Percentiles rank a stretch among this genome's conserved stretches.
Conservation (phyloP, 2,888 invertebrate species). For the Hydraecia micacea region DNA sequence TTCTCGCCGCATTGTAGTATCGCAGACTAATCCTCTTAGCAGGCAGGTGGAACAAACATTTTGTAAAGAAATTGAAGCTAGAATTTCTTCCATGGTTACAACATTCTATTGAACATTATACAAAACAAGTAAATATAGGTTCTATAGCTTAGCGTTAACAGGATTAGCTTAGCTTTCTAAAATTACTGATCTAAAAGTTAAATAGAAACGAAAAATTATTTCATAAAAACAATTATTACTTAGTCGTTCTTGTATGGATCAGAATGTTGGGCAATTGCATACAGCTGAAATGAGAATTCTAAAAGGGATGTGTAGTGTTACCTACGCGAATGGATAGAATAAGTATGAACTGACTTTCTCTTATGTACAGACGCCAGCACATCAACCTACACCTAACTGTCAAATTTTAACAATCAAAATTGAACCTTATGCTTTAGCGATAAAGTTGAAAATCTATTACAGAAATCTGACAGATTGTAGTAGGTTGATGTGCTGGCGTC, state of each 20-base stretch:
- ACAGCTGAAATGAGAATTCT: not conserved
- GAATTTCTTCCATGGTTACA: not conserved
- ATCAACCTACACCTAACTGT: too few species aligned
- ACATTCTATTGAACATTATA: not conserved
- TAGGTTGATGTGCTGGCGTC: too few species aligned
- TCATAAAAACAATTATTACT: too few species aligned
- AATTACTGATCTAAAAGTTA: not conserved
- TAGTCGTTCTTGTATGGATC: not conserved
- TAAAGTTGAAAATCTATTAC: too few species aligned
- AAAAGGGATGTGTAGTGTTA: not conserved
- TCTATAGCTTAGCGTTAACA: not conserved
- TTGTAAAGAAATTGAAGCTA: conserved; percentile 36
- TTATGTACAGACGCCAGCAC: too few species aligned
- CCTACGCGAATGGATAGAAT: not conserved
- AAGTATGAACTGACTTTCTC: not conserved
- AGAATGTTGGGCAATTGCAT: not conserved
- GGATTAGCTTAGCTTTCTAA: not conserved
- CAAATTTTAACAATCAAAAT: too few species aligned
- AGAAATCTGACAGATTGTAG: too few species aligned
- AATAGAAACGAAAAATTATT: not conserved
- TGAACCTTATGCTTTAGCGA: too few species aligned
- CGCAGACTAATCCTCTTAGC: conserved; percentile 83
- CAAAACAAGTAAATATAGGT: not conserved
- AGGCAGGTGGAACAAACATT: conserved; percentile 76
- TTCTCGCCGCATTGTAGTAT: conserved; percentile 63